These are phyloP conservation scores for Lasioglossum leucozonium DNA, from an alignment of 2,888 invertebrate genomes.

Conservation along the genomic window DNA sequence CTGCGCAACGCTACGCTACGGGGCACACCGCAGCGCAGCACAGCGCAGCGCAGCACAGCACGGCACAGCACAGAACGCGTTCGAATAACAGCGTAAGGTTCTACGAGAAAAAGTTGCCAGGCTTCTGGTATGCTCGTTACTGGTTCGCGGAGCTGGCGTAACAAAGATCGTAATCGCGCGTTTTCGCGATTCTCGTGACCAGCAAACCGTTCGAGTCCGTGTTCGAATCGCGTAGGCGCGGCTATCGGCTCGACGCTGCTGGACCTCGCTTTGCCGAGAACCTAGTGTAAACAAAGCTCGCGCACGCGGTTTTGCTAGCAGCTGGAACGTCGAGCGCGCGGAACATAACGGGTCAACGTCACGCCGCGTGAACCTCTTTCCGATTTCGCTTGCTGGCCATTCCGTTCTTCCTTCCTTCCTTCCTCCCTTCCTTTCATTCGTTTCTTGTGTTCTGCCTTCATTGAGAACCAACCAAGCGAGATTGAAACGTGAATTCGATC, in stretches of 20 bases:
- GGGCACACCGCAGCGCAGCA: not conserved
- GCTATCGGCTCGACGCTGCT: not conserved
- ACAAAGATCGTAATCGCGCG: not conserved
- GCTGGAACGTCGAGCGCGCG: constrained; percentile 40
- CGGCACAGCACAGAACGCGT: not conserved
- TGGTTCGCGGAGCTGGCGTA: not conserved
- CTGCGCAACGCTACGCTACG: constrained; percentile 1
- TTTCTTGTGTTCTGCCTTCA: not conserved
- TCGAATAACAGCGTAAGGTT: not conserved
- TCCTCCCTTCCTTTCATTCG: not conserved
- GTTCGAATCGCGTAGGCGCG: not conserved
- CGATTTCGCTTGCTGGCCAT: constrained; percentile 60
- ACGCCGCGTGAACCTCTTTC: constrained; percentile 71
- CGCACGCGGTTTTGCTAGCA: constrained; percentile 55
- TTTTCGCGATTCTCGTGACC: not conserved
- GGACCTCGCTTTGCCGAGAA: not conserved
- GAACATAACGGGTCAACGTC: constrained; percentile 73
- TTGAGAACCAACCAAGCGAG: not conserved
- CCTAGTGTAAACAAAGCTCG: constrained; percentile 59
- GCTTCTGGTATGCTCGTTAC: not conserved
- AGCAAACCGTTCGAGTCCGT: not conserved
- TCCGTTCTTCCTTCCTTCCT: not conserved
- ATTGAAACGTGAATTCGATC: not conserved
- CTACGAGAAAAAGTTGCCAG: not conserved
- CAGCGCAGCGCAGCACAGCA: not conserved